A percentile compares a stretch with the other conserved stretches of the same genome.
Conservation (phyloP, 2,113 vertebrate species). For the Myotis davidii region DNA sequence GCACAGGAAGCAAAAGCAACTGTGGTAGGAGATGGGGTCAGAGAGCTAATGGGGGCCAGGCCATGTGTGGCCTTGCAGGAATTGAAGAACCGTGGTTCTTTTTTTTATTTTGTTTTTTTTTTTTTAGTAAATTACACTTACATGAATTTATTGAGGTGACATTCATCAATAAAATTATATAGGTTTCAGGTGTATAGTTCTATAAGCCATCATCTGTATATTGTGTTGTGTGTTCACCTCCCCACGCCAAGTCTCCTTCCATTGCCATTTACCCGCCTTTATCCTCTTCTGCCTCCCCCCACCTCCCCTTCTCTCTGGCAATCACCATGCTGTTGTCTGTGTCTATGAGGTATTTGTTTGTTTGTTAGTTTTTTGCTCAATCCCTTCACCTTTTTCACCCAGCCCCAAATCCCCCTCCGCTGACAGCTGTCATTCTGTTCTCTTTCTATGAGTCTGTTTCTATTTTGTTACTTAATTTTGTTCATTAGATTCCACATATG, state of each 20-base stretch:
- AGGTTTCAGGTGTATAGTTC: neutral
- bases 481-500: neutral
- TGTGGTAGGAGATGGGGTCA: neutral
- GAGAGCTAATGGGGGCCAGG: neutral
- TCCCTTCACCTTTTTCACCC: neutral
- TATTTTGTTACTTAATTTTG: neutral
- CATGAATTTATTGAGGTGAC: neutral
- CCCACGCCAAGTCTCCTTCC: neutral
- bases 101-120: neutral
- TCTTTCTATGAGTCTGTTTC: neutral
- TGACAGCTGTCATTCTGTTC: neutral
- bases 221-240: neutral
- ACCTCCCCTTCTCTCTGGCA: neutral
- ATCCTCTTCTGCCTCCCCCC: neutral
- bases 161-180: neutral
- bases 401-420: neutral
- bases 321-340: neutral
- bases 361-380: neutral
- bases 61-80: neutral
- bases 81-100: neutral
- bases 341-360: neutral
- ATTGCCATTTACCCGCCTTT: neutral
- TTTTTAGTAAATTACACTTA: neutral
- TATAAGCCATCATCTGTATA: neutral
- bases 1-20: neutral